Base-by-base conservation (phyloP, 1,140 invertebrate genomes). In the Ridgeia piscesae region DNA sequence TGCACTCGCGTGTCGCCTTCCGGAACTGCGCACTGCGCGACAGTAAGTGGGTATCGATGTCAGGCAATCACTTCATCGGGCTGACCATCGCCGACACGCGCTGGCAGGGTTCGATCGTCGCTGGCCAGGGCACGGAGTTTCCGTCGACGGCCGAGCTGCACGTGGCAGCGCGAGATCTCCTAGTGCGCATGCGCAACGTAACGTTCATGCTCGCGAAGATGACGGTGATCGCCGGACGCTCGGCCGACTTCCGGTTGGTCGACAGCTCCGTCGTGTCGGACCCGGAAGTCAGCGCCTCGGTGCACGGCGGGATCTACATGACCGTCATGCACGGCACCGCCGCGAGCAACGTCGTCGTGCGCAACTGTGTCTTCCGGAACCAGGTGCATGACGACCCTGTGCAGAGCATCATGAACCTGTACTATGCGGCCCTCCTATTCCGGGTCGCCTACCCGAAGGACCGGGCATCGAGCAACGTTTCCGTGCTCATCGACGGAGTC, bases 331-430 rank as follows among this genome's bases (percentile, higher is more conserved):
- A 92, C 14, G 35, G 77, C 35, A 34, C 27, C 6, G 33, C 33
- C 89, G 11, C 31, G 4, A 92, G 92, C 91, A n/a, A 34, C 35
- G 35, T 92, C 34, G 35, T 33, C 8, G 91, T 91, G 34, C 34
- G 50, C 17, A 91, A 92, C 89, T 48, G 11, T 17, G 33, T 34
- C n/a, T 92, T 92, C 50, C 35, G 31, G 11, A 77, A 92, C 90
- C 92, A 91, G 6, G 34, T 91, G 0, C 33, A 92, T 42, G 35
- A 91, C 92, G 58, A 92, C 58, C 92, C 92, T 14, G 90, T 92
- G 9, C 34, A 91, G 92, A 92, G 92, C 90, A 91, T 92, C 92
- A 92, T 92, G 92, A 92, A 92, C 90, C n/a, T 92, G 27, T 91
- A n/a, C 34, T n/a, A 50, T 31, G 92, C 89, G 4, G 58, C 89